Conservation (phyloP, 2,888 invertebrate species). For the Ornithoptera alexandrae region DNA sequence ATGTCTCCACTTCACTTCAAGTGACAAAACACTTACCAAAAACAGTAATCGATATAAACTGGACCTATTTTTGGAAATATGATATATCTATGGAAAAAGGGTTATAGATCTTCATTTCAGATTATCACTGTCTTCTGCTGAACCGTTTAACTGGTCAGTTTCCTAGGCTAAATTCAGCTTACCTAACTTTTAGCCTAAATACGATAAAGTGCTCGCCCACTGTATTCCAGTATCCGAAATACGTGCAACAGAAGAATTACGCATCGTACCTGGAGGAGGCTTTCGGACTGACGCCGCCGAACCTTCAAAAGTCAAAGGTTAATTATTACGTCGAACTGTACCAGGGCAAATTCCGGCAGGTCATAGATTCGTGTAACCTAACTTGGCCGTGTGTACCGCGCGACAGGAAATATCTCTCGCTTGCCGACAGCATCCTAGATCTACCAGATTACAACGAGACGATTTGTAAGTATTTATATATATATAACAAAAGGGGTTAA, state of each 20-base stretch:
- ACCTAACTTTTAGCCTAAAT: too few species aligned
- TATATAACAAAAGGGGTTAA: too few species aligned
- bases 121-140: too few species aligned
- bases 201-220: too few species aligned
- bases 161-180: too few species aligned
- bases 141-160: too few species aligned
- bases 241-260: slow-evolving; percentile 53
- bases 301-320: slow-evolving; percentile 20
- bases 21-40: too few species aligned
- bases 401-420: slow-evolving; percentile 50
- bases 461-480: slow-evolving; percentile 47
- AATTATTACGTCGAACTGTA: neutral
- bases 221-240: slow-evolving; percentile 49
- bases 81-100: too few species aligned
- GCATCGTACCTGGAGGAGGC: slow-evolving; percentile 53
- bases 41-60: too few species aligned
- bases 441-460: slow-evolving; percentile 61
- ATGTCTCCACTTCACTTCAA: too few species aligned
- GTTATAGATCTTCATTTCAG: too few species aligned
- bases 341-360: neutral
- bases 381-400: slow-evolving; percentile 67
- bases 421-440: slow-evolving; percentile 67
- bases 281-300: slow-evolving; percentile 50
- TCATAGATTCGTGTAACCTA: slow-evolving; percentile 33
- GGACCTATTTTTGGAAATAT: too few species aligned